Evolutionary conservation across 2,888 invertebrate genomes (phyloP), one percentile per base, ranked within the genome.

Genomic region (Oscheius sp.): DNA sequence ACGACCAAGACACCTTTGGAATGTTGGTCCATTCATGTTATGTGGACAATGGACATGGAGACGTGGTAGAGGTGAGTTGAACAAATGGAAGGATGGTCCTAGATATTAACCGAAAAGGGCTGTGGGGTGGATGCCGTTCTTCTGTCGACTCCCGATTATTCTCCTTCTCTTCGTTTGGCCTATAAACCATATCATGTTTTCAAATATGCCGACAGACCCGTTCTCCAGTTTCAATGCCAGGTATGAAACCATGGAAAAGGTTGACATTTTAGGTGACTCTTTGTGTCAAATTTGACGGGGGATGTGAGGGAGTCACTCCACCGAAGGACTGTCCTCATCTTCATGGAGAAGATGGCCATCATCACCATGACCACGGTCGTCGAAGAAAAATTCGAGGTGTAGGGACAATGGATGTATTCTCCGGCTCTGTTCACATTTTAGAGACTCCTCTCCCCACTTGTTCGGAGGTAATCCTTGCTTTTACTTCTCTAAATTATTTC

Each of bases 21-120:
- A 86, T 86, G 86, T 73, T 86, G 14, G 84, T 86, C n/a, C 84
- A 84, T 68, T 81, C 81, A 6, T 86, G 86, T 57, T 84, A 80
- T 63, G 86, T 86, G 1, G 84, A 85, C 56, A 85, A 85, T 50
- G 84, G 85, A 3, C 75, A 72, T 51, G 86, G 85, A 1, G 83
- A 85, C 65, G 67, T 74, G 12, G 85, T 84, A 5, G 82, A 86
- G 85, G 76, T 84, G 44, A 49, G 67, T 61, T 12, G 12, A 33
- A 14, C 6, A n/a, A 38, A 26, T n/a, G 22, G 14, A 17, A 17
- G 6, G 12, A 26, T 24, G 30, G 12, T 24, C 28, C 24, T n/a
- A 33, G 45, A 56, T 41, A 2, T 20, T 59, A 30, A 59, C 59
- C 1, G 69, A 59, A 73, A 50, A 41, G 41, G 82, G 82, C 1